A percentile compares a stretch with the other conserved stretches of the same genome.
Conservation (phyloP, 2,113 vertebrate species). For the Pyxicephalus adspersus region DNA sequence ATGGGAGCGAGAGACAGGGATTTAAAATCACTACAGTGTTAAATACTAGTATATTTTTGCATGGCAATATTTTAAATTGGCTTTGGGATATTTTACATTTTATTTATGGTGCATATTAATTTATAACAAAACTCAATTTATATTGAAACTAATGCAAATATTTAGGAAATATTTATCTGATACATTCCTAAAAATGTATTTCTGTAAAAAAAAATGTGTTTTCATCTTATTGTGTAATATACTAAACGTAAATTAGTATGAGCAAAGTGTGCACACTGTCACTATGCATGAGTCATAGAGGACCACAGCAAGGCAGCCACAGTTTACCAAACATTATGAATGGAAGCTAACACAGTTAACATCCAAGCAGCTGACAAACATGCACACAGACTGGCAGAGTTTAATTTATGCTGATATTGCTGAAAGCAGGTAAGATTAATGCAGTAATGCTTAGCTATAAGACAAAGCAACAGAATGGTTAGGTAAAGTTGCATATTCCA, state of each 20-base stretch:
- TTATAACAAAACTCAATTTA: too few relatives aligned
- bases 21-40: too few relatives aligned
- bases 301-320: constrained; percentile 36
- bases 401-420: constrained; percentile 32
- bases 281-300: constrained; percentile 26
- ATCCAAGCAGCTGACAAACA: constrained; percentile 51
- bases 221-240: background rate
- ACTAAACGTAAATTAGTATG: constrained; percentile 4
- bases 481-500: too few relatives aligned
- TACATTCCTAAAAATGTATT: background rate
- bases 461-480: background rate
- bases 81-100: too few relatives aligned
- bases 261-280: background rate
- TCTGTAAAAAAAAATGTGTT: background rate
- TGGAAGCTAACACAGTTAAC: constrained; percentile 39
- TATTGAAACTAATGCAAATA: too few relatives aligned
- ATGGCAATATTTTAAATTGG: too few relatives aligned
- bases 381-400: constrained; percentile 40
- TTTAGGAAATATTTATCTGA: too few relatives aligned
- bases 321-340: constrained; percentile 21
- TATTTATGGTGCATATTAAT: too few relatives aligned
- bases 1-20: too few relatives aligned
- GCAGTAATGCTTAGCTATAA: constrained; percentile 27
- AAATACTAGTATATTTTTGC: too few relatives aligned
- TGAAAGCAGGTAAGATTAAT: constrained; percentile 38